phyloP scores from a whole-genome alignment of 2,888 invertebrate species.

The Melolontha melolontha region DNA sequence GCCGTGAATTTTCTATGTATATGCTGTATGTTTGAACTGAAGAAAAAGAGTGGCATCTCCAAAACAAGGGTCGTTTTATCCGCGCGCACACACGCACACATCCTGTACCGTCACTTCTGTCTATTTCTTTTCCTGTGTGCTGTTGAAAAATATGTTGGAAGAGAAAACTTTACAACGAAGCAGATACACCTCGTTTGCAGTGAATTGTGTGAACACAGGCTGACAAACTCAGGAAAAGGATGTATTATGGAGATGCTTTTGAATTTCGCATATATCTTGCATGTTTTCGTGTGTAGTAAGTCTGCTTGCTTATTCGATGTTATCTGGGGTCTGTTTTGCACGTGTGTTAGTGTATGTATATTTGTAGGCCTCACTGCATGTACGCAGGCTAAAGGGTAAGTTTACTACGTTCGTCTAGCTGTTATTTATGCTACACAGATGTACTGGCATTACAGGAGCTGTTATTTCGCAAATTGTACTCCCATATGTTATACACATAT shows the following conservation, averaged over 20 bases:
- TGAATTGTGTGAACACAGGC: conserved; percentile 31
- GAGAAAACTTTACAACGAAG: not conserved
- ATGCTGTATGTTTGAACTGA: too few species aligned
- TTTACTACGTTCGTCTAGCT: not conserved
- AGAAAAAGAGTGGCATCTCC: too few species aligned
- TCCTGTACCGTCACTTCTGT: too few species aligned
- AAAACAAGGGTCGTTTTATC: too few species aligned
- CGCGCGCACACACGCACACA: too few species aligned
- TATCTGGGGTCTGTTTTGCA: not conserved
- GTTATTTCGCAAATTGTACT: conserved; percentile 33
- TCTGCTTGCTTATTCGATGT: not conserved
- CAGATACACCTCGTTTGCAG: conserved; percentile 37
- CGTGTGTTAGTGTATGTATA: too few species aligned
- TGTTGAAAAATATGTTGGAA: too few species aligned
- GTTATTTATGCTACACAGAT: conserved; percentile 34
- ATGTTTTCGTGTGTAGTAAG: not conserved
- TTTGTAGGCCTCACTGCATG: too few species aligned
- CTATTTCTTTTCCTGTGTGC: too few species aligned
- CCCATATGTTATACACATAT: conserved; percentile 17
- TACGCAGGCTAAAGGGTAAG: too few species aligned
- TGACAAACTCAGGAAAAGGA: conserved; percentile 30
- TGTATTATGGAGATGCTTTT: conserved; percentile 31
- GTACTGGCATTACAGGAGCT: conserved; percentile 14
- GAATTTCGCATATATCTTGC: conserved; percentile 14
- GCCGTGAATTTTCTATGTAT: too few species aligned